Percentiles rank a stretch among this genome's conserved stretches.
Conservation (phyloP, 2,888 invertebrate species). For the Fissipunctia ypsillon region DNA sequence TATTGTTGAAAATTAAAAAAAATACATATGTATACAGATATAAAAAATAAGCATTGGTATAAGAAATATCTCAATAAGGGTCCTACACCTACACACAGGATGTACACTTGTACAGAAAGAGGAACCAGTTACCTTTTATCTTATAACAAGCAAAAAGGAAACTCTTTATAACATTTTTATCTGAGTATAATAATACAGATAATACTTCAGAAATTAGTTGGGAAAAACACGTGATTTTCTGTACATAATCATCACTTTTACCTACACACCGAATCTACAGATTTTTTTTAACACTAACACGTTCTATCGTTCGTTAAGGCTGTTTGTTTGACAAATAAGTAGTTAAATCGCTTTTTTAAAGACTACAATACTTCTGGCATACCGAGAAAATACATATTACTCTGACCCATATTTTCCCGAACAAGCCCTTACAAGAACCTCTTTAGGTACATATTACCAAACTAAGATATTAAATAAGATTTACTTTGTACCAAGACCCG, state of each 20-base stretch:
- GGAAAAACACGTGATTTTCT: neutral
- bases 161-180: neutral
- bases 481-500: slow-evolving; percentile 38
- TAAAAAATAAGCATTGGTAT: slow-evolving; percentile 6
- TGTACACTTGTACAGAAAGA: slow-evolving; percentile 27
- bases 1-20: neutral
- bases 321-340: too few species aligned
- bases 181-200: neutral
- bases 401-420: slow-evolving; percentile 4
- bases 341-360: neutral
- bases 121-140: slow-evolving; percentile 3
- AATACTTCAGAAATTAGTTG: too few species aligned
- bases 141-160: neutral
- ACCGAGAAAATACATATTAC: slow-evolving; percentile 9
- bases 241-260: too few species aligned
- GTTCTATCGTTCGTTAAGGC: too few species aligned
- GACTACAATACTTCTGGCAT: neutral
- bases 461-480: slow-evolving; percentile 64
- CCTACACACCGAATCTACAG: too few species aligned
- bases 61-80: slow-evolving; percentile 5
- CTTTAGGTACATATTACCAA: slow-evolving; percentile 9
- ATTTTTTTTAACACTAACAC: too few species aligned
- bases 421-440: neutral
- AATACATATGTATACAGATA: neutral
- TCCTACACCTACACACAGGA: neutral